Base-by-base conservation (phyloP, 2,113 vertebrate species). In the Grus americana region DNA sequence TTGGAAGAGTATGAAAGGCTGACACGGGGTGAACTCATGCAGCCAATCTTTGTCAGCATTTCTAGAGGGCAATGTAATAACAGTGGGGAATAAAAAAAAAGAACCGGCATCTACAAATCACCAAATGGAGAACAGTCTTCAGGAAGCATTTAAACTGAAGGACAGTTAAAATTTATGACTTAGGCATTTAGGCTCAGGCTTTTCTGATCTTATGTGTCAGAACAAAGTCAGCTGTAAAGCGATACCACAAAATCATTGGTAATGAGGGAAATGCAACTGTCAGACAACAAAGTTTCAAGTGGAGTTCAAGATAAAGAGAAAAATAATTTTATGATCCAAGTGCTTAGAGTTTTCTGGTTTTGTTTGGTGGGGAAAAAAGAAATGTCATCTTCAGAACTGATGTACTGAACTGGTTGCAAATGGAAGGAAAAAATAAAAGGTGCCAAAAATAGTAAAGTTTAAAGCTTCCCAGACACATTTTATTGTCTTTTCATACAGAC, bases 81-180 rank as follows among this genome's bases (percentile, higher is more conserved):
- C 55, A 61, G 47, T 27, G 27, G 62, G 50, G 63, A 88, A 91
- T 12, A 42, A 42, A 42, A 42, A 42, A 42, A 42, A 42, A 12
- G 40, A 42, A 75, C 0, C 5, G 1, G 55, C 72, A 75, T 86
- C 88, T 94, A 86, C 82, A 93, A 93, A 91, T 91, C 87, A 90
- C 61, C 19, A 38, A 92, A 87, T 61, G 49, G 57, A 89, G 61
- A 89, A 65, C 36, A 93, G 57, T 96, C 54, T 92, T 81, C 73
- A 89, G 92, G 92, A 97, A 97, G 52, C 68, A 70, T 95, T 91
- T 93, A 71, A 96, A 93, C 22, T 85, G 88, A 97, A 96, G 73
- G 89, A 75, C 89, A 81, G 83, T 91, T 79, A 89, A 92, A 95
- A 96, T 89, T 92, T 96, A 88, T 79, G 86, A 61, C 79, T 95